Conservation (phyloP, 2,888 invertebrate species). For the Lucinisca nassula region DNA sequence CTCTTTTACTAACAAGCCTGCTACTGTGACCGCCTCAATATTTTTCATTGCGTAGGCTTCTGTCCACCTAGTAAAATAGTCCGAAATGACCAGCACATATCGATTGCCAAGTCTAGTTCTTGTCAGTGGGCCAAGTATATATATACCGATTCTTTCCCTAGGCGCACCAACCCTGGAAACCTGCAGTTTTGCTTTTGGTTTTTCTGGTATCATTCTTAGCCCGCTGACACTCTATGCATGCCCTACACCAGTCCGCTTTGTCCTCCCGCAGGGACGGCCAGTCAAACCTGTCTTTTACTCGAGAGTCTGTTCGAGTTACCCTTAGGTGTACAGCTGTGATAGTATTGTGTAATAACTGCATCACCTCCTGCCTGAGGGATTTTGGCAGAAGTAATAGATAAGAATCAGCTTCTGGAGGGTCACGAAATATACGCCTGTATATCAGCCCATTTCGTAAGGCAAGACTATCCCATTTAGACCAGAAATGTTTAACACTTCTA, state of each 20-base stretch:
- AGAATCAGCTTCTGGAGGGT: not conserved
- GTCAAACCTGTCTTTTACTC: not conserved
- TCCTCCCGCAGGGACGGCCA: not conserved
- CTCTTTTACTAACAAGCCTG: too few relatives aligned
- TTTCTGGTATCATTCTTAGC: not conserved
- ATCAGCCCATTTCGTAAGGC: not conserved
- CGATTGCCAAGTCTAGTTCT: too few relatives aligned
- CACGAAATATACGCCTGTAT: not conserved
- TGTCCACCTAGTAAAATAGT: too few relatives aligned
- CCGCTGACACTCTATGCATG: not conserved
- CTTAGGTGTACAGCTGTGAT: slow-evolving; percentile 1
- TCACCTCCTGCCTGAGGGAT: not conserved
- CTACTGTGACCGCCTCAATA: too few relatives aligned
- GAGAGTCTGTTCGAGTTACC: not conserved
- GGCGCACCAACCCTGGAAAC: too few relatives aligned
- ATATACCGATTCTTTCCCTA: too few relatives aligned
- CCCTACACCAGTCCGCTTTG: not conserved
- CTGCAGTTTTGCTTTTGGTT: too few relatives aligned
- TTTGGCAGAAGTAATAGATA: not conserved
- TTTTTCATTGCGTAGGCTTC: too few relatives aligned
- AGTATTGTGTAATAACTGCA: not conserved
- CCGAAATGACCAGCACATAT: too few relatives aligned
- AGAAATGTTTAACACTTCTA: not conserved
- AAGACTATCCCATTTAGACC: slow-evolving; percentile 6
- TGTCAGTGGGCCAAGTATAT: too few relatives aligned